Evolutionary conservation across 1,140 invertebrate species (phyloP), one percentile per base, ranked within the genome.

Genomic region (Mycetomoellerius zeteki): DNA sequence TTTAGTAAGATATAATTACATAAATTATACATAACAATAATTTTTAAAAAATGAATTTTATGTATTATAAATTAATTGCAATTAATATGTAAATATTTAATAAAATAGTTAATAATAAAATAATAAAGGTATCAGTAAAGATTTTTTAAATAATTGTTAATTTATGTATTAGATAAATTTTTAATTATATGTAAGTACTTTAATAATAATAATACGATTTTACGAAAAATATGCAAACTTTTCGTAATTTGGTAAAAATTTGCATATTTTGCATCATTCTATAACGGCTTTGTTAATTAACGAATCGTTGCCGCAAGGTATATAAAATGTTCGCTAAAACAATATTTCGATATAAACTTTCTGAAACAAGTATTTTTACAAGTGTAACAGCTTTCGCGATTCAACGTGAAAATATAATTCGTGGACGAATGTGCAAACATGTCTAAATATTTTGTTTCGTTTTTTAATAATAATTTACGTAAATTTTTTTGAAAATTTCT

Each of bases 311-410:
- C 8, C 27, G 60, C 37, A 33, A 67, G 27, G 27, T 27, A 7
- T 67, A 12, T 52, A 67, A 67, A 67, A 80, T 62, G 7, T 67
- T 80, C 0, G 24, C 27, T 67, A 67, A 80, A 80, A 80, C 7
- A 80, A 80, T 50, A 67, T 80, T 80, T 77, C 16, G 6, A 64
- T 64, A 47, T 50, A 78, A 80, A 67, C 43, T 67, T 80, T 80
- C 24, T 67, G 14, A 67, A 80, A 52, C 76, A 67, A 67, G 43
- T 80, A 67, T 80, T 80, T 80, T 67, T 80, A 52, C 76, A 80
- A 80, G 60, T 65, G 43, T 33, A 80, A n/a, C 60, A 3, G 8
- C 3, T 80, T 67, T 65, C 76, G 3, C 43, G 16, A 67, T 33
- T 80, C 43, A 65, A 67, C 24, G 60, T 27, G 27, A 80, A 80